A percentile compares a stretch with the other conserved stretches of the same genome.
Conservation (phyloP, 2,888 invertebrate genomes). For the Dermolepida albohirtum region DNA sequence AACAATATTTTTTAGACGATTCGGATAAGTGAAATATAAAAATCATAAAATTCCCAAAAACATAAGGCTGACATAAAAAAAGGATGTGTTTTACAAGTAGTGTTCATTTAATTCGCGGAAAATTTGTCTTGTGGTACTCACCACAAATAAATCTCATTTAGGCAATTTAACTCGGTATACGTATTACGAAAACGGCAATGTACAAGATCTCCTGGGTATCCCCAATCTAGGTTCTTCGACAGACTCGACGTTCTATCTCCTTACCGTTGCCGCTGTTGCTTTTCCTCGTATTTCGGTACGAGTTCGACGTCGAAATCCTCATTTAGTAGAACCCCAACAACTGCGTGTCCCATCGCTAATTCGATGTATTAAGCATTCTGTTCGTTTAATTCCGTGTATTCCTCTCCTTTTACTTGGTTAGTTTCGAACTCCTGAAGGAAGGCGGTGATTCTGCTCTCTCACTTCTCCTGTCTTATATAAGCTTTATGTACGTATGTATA, state of each 20-base stretch:
- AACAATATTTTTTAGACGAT: too few species aligned
- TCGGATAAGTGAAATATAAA: too few species aligned
- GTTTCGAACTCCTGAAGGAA: constrained; percentile 3
- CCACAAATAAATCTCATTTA: constrained; percentile 40
- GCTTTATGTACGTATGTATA: too few species aligned
- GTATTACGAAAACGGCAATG: constrained; percentile 37
- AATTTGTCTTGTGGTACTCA: constrained; percentile 29
- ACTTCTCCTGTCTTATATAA: neutral
- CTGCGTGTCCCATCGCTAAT: constrained; percentile 47
- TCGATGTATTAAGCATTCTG: constrained; percentile 46
- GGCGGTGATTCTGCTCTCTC: neutral
- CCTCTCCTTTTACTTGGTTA: too few species aligned
- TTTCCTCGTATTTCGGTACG: neutral
- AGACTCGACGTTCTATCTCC: constrained; percentile 4
- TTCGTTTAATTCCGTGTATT: constrained; percentile 44
- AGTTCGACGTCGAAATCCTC: constrained; percentile 41
- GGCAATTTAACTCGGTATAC: constrained; percentile 39
- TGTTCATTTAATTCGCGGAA: constrained; percentile 29
- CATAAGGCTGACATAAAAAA: neutral
- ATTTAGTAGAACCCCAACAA: constrained; percentile 43
- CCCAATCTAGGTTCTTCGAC: constrained; percentile 15
- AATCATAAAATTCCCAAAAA: too few species aligned
- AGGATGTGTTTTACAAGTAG: neutral
- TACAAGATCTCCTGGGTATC: constrained; percentile 28
- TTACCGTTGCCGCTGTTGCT: neutral